These are phyloP conservation scores for Girardia tigrina DNA, from an alignment of 2,888 invertebrate species.

Conservation along the genomic window DNA sequence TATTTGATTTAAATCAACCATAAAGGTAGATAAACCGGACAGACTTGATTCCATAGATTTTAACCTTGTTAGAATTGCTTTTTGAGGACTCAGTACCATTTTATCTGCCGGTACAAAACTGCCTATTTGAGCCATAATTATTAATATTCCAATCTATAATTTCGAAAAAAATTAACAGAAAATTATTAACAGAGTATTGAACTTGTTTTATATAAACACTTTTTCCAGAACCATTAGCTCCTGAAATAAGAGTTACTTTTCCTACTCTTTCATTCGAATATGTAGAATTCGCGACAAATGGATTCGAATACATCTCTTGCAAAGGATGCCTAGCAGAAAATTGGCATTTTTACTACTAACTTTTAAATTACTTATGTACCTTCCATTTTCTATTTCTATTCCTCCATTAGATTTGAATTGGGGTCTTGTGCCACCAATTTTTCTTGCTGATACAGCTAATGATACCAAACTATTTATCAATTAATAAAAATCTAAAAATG, in stretches of 20 bases:
- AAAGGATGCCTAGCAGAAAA: slow-evolving; percentile 59
- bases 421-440: slow-evolving; percentile 59
- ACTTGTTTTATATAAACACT: slow-evolving; percentile 76
- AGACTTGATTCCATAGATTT: slow-evolving; percentile 65
- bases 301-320: slow-evolving; percentile 58
- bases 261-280: slow-evolving; percentile 53
- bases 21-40: slow-evolving; percentile 68
- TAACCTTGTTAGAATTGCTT: slow-evolving; percentile 64
- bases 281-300: slow-evolving; percentile 64
- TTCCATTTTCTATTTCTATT: slow-evolving; percentile 58
- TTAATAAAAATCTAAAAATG: slow-evolving; percentile 26
- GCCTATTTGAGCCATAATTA: slow-evolving; percentile 73
- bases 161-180: not conserved
- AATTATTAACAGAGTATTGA: slow-evolving; percentile 14
- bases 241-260: slow-evolving; percentile 65
- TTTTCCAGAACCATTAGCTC: slow-evolving; percentile 80
- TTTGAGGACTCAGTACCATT: slow-evolving; percentile 61
- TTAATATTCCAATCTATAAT: slow-evolving; percentile 58
- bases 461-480: slow-evolving; percentile 45
- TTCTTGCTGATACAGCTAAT: slow-evolving; percentile 58
- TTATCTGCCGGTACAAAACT: slow-evolving; percentile 69
- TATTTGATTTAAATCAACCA: slow-evolving; percentile 70
- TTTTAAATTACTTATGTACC: slow-evolving; percentile 41
- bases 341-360: not conserved
- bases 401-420: slow-evolving; percentile 54